Conservation (phyloP, 1,140 invertebrate genomes). For the Sitodiplosis mosellana region DNA sequence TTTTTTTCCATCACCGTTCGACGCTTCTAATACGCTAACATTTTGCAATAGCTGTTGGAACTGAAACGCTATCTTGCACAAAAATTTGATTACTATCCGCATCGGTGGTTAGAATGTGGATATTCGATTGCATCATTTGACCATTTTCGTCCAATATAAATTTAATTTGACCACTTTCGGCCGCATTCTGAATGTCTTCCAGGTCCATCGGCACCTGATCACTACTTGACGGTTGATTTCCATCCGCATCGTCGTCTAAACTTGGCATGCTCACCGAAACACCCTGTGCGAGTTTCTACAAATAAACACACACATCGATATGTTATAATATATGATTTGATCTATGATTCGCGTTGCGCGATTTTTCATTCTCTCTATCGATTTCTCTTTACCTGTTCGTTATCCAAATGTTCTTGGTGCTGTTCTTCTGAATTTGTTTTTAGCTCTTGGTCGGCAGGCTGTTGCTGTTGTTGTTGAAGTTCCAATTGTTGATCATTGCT, state of each 20-base stretch:
- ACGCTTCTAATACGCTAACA: constrained; percentile 22
- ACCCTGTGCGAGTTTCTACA: neutral
- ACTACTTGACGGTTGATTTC: constrained; percentile 7
- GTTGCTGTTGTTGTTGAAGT: too few relatives aligned
- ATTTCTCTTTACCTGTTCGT: too few relatives aligned
- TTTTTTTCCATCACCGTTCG: constrained; percentile 24
- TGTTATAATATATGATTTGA: too few relatives aligned
- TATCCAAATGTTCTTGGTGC: neutral
- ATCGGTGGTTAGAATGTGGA: constrained; percentile 22
- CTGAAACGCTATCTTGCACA: constrained; percentile 23
- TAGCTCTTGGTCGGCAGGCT: neutral
- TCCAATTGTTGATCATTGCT: neutral
- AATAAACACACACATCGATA: too few relatives aligned
- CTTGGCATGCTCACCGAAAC: constrained; percentile 24
- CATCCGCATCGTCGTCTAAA: constrained; percentile 16
- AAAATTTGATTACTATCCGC: constrained; percentile 25
- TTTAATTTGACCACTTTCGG: constrained; percentile 22
- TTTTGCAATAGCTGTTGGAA: constrained; percentile 24
- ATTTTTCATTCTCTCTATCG: too few relatives aligned
- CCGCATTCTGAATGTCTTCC: constrained; percentile 24
- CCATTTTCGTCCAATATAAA: constrained; percentile 25
- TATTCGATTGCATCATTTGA: constrained; percentile 21
- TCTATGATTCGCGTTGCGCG: too few relatives aligned
- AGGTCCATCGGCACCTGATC: constrained; percentile 24
- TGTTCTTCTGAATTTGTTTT: neutral